phyloP scores from a whole-genome alignment of 2,797 vertebrate genomes.

The Chelonia mydas region DNA sequence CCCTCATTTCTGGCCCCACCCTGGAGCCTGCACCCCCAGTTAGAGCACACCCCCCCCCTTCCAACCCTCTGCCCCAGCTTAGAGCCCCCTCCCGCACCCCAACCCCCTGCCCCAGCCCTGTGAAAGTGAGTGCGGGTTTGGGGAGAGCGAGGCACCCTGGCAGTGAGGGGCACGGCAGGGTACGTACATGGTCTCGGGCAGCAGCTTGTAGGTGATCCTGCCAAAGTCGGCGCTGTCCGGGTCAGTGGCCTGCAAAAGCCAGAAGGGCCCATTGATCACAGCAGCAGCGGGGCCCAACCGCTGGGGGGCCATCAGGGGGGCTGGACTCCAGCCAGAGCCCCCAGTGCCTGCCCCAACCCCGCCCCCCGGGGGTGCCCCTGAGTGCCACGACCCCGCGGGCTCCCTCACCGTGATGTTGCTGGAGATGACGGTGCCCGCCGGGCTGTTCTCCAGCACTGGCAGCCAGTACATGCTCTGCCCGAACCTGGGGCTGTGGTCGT shows the following conservation, averaged over 20 bases:
- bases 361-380: accelerated
- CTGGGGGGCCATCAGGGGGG: too few species aligned
- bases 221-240: conserved; percentile 84
- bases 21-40: too few species aligned
- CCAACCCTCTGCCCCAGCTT: too few species aligned
- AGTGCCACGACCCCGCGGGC: accelerated
- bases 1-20: too few species aligned
- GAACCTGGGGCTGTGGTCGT: conserved; percentile 91
- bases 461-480: conserved; percentile 77
- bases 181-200: conserved; percentile 89
- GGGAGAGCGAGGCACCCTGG: background rate
- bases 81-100: too few species aligned
- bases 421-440: conserved; percentile 64
- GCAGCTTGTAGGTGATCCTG: conserved; percentile 87
- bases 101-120: too few species aligned
- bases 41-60: too few species aligned
- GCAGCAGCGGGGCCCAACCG: too few species aligned
- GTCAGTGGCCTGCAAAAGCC: conserved; percentile 86
- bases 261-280: background rate
- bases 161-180: too few species aligned
- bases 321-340: background rate
- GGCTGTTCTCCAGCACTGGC: conserved; percentile 83
- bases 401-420: conserved; percentile 84
- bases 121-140: too few species aligned
- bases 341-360: background rate